A percentile compares a stretch with the other conserved stretches of the same genome.
These are phyloP conservation scores for Limnodromus scolopaceus DNA, from an alignment of 2,797 vertebrate genomes.

Conservation along the genomic window DNA sequence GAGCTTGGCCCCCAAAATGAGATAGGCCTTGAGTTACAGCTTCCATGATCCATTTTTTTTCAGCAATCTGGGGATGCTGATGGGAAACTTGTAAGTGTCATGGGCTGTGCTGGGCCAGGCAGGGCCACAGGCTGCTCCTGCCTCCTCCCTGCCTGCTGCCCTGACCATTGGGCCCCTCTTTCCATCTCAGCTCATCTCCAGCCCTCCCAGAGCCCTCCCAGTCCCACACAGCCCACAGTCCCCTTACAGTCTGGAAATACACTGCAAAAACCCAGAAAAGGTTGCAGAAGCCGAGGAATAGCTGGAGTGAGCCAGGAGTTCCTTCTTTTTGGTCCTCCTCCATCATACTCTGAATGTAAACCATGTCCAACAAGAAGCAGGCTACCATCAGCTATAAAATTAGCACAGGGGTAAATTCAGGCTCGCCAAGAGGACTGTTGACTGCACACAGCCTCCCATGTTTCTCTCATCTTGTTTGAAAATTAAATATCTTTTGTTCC, in stretches of 20 bases:
- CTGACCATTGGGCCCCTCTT: background rate
- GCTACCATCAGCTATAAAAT: slow-evolving; percentile 23
- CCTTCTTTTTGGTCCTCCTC: slow-evolving; percentile 3
- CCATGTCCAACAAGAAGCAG: slow-evolving; percentile 27
- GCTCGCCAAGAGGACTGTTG: background rate
- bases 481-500: slow-evolving; percentile 51
- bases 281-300: slow-evolving; percentile 7
- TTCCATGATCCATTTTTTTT: background rate
- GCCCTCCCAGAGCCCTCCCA: background rate
- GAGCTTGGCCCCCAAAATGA: background rate
- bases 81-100: background rate
- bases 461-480: slow-evolving; percentile 24
- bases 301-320: background rate
- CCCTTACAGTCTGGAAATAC: background rate
- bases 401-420: background rate
- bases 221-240: background rate
- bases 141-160: background rate
- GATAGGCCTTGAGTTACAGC: background rate
- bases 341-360: slow-evolving; percentile 7
- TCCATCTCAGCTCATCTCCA: background rate
- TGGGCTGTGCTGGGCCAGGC: background rate
- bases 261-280: background rate
- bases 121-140: background rate
- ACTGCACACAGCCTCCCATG: background rate
- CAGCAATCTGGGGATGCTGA: background rate